Evolutionary conservation across 2,888 invertebrate genomes (phyloP), one percentile per base, ranked within the genome.

Genomic region (Camponotus fellah): DNA sequence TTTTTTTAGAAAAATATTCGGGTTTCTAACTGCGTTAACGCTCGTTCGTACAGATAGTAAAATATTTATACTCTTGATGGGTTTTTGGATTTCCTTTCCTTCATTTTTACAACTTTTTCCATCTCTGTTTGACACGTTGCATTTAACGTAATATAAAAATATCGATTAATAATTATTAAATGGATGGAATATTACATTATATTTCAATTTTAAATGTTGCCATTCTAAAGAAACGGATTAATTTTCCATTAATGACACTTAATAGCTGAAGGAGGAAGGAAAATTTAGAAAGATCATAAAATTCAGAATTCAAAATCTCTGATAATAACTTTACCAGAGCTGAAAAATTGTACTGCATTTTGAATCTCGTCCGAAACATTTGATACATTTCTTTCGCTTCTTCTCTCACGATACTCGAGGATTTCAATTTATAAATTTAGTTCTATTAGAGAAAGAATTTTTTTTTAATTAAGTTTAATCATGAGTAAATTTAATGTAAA

Each of bases 1-100:
- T 43, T 26, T 64, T 69, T 56, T 69, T 34, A 10, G 43, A 34
- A 14, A 56, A 69, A 26, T 17, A 6, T 34, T 26, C 69, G 2
- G 14, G 49, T 6, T 37, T 37, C 6, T 37, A 37, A 46, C 43
- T 69, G 58, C 43, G 69, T 56, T 77, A 75, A 75, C 46, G 75
- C 65, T 46, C 75, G 75, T 37, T 34, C 40, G 32, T 37, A 56
- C 32, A 3, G 40, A 6, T 37, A 75, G 37, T 46, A 12, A 72
- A 60, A 6, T 58, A 58, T 65, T 75, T 53, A 53, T 8, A 8
- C 1, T 2, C n/a, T n/a, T 8, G 49, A 53, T 53, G n/a, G 49
- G n/a, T 8, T n/a, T 53, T n/a, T n/a, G 49, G 49, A 53, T n/a
- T 26, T 26, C 26, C 26, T 53, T n/a, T 53, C n/a, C 17, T 4